Evolutionary conservation across 2,113 vertebrate species (phyloP), one percentile per base, ranked within the genome.

Genomic region (Riparia riparia): DNA sequence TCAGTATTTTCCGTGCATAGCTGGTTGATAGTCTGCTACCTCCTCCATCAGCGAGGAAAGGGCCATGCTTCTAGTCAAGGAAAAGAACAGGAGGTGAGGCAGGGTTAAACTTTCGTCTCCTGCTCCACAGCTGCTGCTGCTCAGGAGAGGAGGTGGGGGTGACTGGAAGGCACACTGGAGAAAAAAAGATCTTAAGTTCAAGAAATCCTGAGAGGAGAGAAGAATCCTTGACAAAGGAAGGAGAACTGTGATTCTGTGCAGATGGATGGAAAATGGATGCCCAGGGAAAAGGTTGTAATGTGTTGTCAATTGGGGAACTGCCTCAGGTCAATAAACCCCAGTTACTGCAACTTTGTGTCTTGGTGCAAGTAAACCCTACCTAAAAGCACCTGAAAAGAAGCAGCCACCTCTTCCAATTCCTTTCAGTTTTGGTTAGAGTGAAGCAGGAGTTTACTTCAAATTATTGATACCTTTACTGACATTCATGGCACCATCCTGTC

Each of bases 51-150:
- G 70, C 0, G 1, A 85, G 34, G 24, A 50, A 79, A 71, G 29
- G 42, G 64, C 4, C 34, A 47, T 18, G 11, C 32, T 80, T 70
- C 44, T 39, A 60, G n/a, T 3, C 2, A 1, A 83, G 44, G 31
- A 41, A 73, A 74, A 61, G 6, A 56, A 32, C 1, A 2, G 6
- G 1, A 5, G 4, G 5, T 26, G 26, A 21, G 25, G 18, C 19
- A 53, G 20, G 6, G 17, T 31, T 12, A 58, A 37, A 70, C 0
- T 2, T 63, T 32, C 4, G 34, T 19, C 22, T 73, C 45, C 26
- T 57, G 15, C 44, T 69, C 71, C 8, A 37, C 9, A 57, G 29
- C 3, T 74, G 47, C 29, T 22, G 28, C 56, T 47, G 9, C 47
- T 2, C 37, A 42, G 31, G 31, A 82, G 16, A 82, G 15, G 56